A percentile compares a stretch with the other conserved stretches of the same genome.
phyloP scores from a whole-genome alignment of 2,888 invertebrate species.

The Lacanobia oleracea region DNA sequence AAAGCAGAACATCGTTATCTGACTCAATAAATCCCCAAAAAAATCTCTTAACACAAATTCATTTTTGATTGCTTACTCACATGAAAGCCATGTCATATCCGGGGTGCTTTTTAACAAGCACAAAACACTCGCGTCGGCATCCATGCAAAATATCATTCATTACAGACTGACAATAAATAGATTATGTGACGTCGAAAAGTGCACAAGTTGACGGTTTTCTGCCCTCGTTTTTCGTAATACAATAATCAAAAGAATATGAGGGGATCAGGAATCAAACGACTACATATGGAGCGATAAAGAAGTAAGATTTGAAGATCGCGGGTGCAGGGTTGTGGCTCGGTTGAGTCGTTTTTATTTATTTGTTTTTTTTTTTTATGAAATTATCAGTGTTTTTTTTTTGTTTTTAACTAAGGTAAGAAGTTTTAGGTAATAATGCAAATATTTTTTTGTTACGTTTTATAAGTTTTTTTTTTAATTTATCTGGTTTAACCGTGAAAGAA shows the following conservation, averaged over 20 bases:
- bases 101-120: constrained; percentile 79
- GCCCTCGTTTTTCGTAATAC: constrained; percentile 85
- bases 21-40: constrained; percentile 67
- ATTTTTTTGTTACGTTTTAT: too few species aligned
- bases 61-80: constrained; percentile 81
- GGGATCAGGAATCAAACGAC: constrained; percentile 84
- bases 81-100: constrained; percentile 79
- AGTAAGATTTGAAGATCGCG: constrained; percentile 76
- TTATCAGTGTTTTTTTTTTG: not conserved
- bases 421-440: too few species aligned
- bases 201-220: constrained; percentile 82
- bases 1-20: constrained; percentile 64
- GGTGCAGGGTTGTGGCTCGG: constrained; percentile 75
- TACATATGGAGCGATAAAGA: constrained; percentile 88
- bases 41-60: constrained; percentile 73
- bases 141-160: constrained; percentile 88
- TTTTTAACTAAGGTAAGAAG: not conserved
- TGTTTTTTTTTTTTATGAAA: not conserved
- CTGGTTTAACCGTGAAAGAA: too few species aligned
- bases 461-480: too few species aligned
- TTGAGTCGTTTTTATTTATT: constrained; percentile 21
- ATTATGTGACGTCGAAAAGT: constrained; percentile 85
- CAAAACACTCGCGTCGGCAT: constrained; percentile 80
- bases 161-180: constrained; percentile 88
- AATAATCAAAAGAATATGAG: constrained; percentile 90